These are phyloP conservation scores for Ceyx cyanopectus DNA, from an alignment of 2,113 vertebrate genomes.

Conservation along the genomic window DNA sequence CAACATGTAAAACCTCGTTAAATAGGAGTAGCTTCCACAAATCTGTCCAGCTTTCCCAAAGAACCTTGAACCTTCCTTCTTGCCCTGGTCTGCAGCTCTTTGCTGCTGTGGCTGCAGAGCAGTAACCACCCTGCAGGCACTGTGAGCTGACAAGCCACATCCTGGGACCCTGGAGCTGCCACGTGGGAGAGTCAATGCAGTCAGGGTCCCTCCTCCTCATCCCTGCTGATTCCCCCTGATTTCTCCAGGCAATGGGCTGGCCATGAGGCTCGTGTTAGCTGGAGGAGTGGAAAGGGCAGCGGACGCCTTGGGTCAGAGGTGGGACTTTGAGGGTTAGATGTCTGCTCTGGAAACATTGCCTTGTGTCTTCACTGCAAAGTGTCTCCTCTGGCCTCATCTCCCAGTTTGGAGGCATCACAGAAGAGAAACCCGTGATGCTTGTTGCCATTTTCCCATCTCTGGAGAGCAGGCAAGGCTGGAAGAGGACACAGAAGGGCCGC, in stretches of 20 bases:
- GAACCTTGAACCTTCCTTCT: not conserved
- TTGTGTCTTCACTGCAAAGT: rapidly evolving
- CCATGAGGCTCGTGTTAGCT: rapidly evolving
- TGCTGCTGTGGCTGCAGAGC: not conserved
- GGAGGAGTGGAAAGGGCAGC: not conserved
- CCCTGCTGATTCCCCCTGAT: not conserved
- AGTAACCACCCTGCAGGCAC: not conserved
- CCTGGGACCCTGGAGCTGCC: not conserved
- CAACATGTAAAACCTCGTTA: slow-evolving; percentile 30
- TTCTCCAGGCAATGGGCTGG: not conserved
- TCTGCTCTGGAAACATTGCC: not conserved
- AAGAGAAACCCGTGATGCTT: not conserved
- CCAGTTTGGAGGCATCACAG: not conserved
- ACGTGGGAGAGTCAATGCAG: not conserved
- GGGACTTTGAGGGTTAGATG: not conserved
- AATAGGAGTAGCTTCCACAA: not conserved
- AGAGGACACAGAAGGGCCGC: not conserved
- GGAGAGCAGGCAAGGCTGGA: not conserved
- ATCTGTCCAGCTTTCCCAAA: not conserved
- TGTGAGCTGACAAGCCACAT: rapidly evolving
- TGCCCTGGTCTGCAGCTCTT: not conserved
- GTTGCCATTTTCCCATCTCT: not conserved
- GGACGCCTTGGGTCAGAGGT: not conserved
- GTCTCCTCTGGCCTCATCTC: not conserved
- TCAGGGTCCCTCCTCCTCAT: not conserved